Evolutionary conservation across 2,888 invertebrate species (phyloP).

Genomic region (Exephanes ischioxanthus): DNA sequence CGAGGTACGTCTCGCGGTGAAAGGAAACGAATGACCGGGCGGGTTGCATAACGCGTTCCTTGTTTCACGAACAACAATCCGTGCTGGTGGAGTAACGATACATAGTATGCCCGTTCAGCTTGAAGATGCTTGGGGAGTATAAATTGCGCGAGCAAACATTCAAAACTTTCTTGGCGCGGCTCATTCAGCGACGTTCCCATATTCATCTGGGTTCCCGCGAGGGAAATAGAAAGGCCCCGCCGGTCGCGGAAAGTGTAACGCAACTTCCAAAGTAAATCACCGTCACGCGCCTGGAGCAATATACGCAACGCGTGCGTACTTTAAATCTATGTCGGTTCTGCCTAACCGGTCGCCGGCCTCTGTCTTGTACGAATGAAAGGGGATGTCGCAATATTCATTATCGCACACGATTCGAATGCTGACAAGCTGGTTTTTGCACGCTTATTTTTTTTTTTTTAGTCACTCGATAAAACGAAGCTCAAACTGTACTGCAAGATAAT

Average conservation of each 20-base stretch:
- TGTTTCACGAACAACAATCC: conserved; percentile 25
- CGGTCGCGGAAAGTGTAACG: conserved; percentile 23
- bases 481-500: not conserved
- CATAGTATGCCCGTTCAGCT: not conserved
- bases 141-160: conserved; percentile 33
- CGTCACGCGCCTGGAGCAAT: not conserved
- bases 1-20: conserved; percentile 57
- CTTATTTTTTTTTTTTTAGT: not conserved
- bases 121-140: conserved; percentile 7
- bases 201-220: not conserved
- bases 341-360: conserved; percentile 45
- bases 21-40: conserved; percentile 54
- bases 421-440: not conserved
- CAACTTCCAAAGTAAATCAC: conserved; percentile 35
- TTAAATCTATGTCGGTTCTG: conserved; percentile 13
- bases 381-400: conserved; percentile 42
- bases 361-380: conserved; percentile 16
- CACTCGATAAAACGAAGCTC: no score
- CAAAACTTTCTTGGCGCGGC: not conserved
- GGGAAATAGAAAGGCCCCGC: conserved; percentile 47
- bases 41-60: conserved; percentile 60
- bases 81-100: conserved; percentile 14
- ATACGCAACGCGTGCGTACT: conserved; percentile 12
- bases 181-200: conserved; percentile 19
- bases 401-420: not conserved